These are phyloP conservation scores for Archips xylosteana DNA, from an alignment of 2,888 invertebrate species.

Conservation along the genomic window DNA sequence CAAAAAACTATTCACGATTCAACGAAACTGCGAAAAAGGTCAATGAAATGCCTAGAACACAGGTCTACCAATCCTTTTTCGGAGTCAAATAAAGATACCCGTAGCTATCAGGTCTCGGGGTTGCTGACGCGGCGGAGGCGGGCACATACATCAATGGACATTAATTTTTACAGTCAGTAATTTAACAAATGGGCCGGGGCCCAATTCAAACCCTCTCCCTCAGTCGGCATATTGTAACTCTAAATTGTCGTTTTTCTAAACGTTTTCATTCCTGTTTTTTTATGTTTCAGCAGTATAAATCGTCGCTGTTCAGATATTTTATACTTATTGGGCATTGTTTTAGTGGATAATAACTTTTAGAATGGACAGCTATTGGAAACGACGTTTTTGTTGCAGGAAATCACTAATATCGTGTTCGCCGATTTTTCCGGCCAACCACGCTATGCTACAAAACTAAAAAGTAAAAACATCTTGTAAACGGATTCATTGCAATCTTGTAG, in stretches of 20 bases:
- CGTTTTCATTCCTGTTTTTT: conserved; percentile 64
- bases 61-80: background rate
- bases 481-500: background rate
- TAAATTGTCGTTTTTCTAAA: conserved; percentile 56
- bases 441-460: background rate
- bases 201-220: conserved; percentile 52
- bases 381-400: conserved; percentile 4
- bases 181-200: conserved; percentile 56
- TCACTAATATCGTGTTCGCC: conserved; percentile 3
- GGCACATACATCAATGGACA: conserved; percentile 47
- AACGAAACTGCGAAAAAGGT: background rate
- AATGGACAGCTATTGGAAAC: conserved; percentile 12
- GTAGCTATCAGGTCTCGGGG: background rate
- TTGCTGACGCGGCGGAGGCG: conserved; percentile 13
- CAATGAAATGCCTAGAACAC: background rate
- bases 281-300: conserved; percentile 51
- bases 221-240: conserved; percentile 49
- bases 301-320: conserved; percentile 57
- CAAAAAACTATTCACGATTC: background rate
- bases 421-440: background rate
- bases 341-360: conserved; percentile 48
- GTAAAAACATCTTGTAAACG: background rate
- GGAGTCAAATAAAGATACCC: conserved; percentile 2
- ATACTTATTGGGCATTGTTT: conserved; percentile 60
- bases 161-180: conserved; percentile 58